Evolutionary conservation across 53 echinoderm and acorn worm genomes (phyloP), one percentile per base, ranked within the genome.

Genomic region (Apostichopus leukothele): DNA sequence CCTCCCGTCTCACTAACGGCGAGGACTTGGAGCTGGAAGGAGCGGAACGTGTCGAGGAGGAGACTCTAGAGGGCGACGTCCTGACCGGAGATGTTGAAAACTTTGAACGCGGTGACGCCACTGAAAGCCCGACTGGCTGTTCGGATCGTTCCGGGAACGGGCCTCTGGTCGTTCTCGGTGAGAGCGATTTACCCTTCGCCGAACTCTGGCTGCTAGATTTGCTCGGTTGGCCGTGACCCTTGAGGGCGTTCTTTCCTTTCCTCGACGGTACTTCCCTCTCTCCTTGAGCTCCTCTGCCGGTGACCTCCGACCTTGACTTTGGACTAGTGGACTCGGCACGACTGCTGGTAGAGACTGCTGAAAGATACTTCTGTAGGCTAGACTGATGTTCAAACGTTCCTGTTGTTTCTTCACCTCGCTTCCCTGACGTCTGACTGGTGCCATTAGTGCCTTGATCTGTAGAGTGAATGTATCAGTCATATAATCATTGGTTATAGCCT

Each of bases 1-100:
- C 53, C 12, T 79, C 79, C 0, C 79, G 79, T 6, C 79, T 14
- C 52, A 79, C 79, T 16, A 19, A 19, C 18, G 79, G 79, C 5
- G 79, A 79, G 9, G 79, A 53, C 79, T 79, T 79, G 10, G 79
- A 79, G 52, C 79, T 79, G 14, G 79, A 53, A 16, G 79, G 79
- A 79, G 79, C 79, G 4, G 79, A 79, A 18, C 52, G 52, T 7
- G 79, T 79, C 7, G 54, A 16, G 14, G 79, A 79, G 6, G 79
- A 79, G 3, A 79, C 79, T 20, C 54, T 52, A 19, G 79, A 79
- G 27, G 79, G 79, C 16, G 79, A 79, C 19, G 52, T 79, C 52
- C 79, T 79, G 16, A 79, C 12, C 1, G 79, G 79, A 79, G 79
- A 79, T 23, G 79, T 51, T 53, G 79, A 79, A 79, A 79, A 52